Evolutionary conservation across 2,113 vertebrate genomes (phyloP), one percentile per base, ranked within the genome.

Genomic region (Cairina moschata): DNA sequence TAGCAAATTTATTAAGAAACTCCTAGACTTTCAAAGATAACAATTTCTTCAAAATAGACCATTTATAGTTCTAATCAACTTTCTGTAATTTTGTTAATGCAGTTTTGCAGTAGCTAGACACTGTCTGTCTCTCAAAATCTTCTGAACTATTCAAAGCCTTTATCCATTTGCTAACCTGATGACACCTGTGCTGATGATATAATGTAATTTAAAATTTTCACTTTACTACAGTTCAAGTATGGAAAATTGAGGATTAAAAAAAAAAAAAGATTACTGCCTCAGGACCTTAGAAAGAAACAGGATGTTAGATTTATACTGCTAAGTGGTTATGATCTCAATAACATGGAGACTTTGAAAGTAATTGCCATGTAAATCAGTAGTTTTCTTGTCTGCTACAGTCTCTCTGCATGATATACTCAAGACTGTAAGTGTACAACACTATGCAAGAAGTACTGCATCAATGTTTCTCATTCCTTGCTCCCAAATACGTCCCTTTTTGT

Each of bases 101-200:
- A 44, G n/a, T 67, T 88, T 72, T 34, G 38, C 2, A 54, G 34
- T 10, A 84, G 63, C 12, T 67, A 67, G 46, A 50, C 14, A 58
- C 2, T 55, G 14, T 40, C 0, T 0, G 3, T 3, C 40, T 63
- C 36, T 67, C 36, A 81, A 69, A 60, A 83, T 40, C 31, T 44
- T 31, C 6, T 28, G 60, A 40, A 40, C 32, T 71, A 32, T 28
- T 85, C 40, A 50, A 60, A 79, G 62, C 20, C 18, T 26, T 18
- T 15, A 79, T 15, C 14, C 20, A 69, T 52, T 36, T 77, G 4
- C 26, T 80, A 54, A 81, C 18, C 21, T 56, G 22, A 48, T 26
- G 14, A 54, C 26, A 46, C 5, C 11, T 78, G 22, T 71, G 26
- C 13, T 67, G 52, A 48, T 17, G 9, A 48, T 78, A 55, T 18